phyloP scores from a whole-genome alignment of 23 tunicate species.

The Diplosoma virens region DNA sequence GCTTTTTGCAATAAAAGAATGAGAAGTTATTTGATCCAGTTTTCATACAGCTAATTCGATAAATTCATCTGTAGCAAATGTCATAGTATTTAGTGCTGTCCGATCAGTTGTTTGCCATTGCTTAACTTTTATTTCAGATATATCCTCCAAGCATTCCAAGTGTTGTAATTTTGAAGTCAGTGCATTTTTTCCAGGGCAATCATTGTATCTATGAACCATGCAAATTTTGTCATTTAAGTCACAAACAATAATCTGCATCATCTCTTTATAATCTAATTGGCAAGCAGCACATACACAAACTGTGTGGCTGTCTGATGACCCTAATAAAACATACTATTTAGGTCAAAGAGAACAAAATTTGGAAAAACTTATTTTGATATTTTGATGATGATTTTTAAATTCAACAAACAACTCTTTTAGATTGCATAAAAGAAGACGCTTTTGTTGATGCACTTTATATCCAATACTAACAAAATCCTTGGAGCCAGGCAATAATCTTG shows the following conservation, averaged over 20 bases:
- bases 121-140: constrained; percentile 7
- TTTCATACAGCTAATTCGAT: constrained; percentile 1
- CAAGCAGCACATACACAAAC: constrained; percentile 24
- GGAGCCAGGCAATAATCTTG: constrained; percentile 30
- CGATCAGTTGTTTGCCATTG: constrained; percentile 26
- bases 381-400: constrained; percentile 20
- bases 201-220: constrained; percentile 7
- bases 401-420: constrained; percentile 21
- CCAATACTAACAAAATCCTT: constrained; percentile 20
- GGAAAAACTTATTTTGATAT: constrained; percentile 4
- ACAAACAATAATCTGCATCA: constrained; percentile 19
- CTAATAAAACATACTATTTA: constrained; percentile 14
- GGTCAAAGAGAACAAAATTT: constrained; percentile 16
- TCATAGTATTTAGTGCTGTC: constrained; percentile 7
- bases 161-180: not conserved
- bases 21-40: constrained; percentile 17
- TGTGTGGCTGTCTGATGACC: constrained; percentile 36
- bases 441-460: constrained; percentile 20
- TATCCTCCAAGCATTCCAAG: not conserved
- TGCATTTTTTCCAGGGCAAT: constrained; percentile 7
- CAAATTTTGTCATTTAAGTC: constrained; percentile 16
- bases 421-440: constrained; percentile 23
- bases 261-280: constrained; percentile 4
- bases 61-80: constrained; percentile 6
- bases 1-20: constrained; percentile 23